Base-by-base conservation (phyloP, 2,888 invertebrate genomes). In the Campopleginae sp. region DNA sequence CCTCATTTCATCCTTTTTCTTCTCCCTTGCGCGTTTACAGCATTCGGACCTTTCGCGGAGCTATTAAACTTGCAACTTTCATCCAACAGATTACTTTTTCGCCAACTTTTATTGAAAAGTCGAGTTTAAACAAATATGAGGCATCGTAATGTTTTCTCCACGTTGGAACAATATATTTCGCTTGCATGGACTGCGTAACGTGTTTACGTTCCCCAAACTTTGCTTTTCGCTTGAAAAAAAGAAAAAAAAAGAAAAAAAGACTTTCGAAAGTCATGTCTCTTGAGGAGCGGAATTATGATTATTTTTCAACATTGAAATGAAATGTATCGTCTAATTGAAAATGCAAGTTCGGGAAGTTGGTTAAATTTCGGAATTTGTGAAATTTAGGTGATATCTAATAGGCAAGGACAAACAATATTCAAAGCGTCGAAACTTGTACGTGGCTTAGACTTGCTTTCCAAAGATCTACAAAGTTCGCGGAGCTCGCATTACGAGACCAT, bases 51-150 rank as follows among this genome's bases (percentile, higher is more conserved):
- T 86, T 78, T 80, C 82, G 85, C 82, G 85, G 76, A 63, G 75
- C 86, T 87, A 87, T 88, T 87, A 87, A 86, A 85, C 85, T 86
- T 75, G 68, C 63, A 58, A 27, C 14, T 58, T 58, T 58, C 27
- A 54, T 27, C 58, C 27, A 27, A 14, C 12, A 27, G 27, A 58
- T 58, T 5, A 23, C 27, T 27, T 14, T 5, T 58, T 58, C 27
- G 27, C 1, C 12, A 14, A 27, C 5, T 27, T 58, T 27, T 5
- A 58, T 58, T 14, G 58, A 27, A 58, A 23, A 27, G 14, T 58
- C 1, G 4, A 27, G 4, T 27, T 58, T 27, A 27, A 14, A 58
- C 27, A 58, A 58, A 58, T 58, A 6, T 51, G 58, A 58, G 5
- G 23, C 27, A 27, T 58, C 4, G 10, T 23, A 12, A 27, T 54